Evolutionary conservation across 2,113 vertebrate species (phyloP), one percentile per base, ranked within the genome.

Genomic region (Periophthalmodon schlosseri): DNA sequence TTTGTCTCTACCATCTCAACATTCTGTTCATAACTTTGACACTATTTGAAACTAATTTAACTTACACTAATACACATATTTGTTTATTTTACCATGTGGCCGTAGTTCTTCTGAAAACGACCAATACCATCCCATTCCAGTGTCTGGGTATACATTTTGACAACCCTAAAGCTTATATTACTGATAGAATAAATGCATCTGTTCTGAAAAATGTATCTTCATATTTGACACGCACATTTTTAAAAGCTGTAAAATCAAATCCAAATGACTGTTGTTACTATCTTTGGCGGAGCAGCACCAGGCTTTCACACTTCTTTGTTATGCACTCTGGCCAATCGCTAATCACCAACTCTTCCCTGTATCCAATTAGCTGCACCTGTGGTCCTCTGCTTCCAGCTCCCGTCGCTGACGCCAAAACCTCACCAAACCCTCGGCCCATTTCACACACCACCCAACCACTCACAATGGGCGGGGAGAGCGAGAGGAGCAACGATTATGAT

Each of bases 361-460:
- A 21, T 73, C 78, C 47, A 76, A 75, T 78, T 68, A 81, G 24
- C 46, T 71, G 76, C 60, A 67, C 46, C 65, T 75, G 57, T 52
- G 71, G 68, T 33, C 8, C 47, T 54, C 49, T 68, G 61, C 78
- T 56, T 79, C 72, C 68, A 78, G 49, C 68, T 68, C 64, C 0
- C 21, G 64, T 75, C 20, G 20, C 14, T 20, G 23, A 69, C 71
- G 70, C 76, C 64, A 70, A 50, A 46, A 49, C 28, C 69, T 64
- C 36, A 60, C 46, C 23, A 66, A 23, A 39, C 52, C 24, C 23
- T 44, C 28, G 24, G 36, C 8, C 12, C 44, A 46, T 67, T 21
- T 24, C 73, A 73, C 24, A 61, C 18, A 49, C 13, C 11, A 13
- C 70, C 57, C 46, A 21, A 46, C 13, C 18, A 54, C 36, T 74